phyloP scores from a whole-genome alignment of 2,888 invertebrate genomes.

The Abscondita cerata region DNA sequence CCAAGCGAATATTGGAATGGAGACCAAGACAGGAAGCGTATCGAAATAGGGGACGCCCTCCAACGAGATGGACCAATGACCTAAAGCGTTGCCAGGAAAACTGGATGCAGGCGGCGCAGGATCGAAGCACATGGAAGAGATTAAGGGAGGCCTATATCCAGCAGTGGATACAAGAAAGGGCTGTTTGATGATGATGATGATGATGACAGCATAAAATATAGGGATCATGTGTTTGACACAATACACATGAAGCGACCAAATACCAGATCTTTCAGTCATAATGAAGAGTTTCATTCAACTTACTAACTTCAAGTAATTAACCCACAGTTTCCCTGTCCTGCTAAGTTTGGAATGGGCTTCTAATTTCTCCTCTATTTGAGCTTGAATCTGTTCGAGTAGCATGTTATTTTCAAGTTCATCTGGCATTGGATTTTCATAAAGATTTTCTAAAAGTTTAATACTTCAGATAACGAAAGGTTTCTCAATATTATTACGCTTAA shows the following conservation, averaged over 20 bases:
- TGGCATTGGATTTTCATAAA: background rate
- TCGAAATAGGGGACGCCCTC: no score
- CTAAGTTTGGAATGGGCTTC: background rate
- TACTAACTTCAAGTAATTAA: no score
- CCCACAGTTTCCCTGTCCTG: background rate
- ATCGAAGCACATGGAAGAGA: no score
- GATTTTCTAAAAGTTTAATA: background rate
- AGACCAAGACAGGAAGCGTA: no score
- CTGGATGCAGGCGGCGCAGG: no score
- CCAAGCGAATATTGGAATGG: no score
- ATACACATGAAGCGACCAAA: conserved; percentile 3
- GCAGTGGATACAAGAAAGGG: no score
- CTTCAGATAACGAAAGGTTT: background rate
- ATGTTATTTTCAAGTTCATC: background rate
- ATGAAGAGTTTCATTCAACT: background rate
- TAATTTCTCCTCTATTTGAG: background rate
- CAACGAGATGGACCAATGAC: no score
- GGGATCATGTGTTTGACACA: conserved; percentile 14
- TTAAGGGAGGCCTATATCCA: no score
- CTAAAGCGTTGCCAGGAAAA: no score
- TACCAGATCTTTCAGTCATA: conserved; percentile 2
- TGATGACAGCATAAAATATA: conserved; percentile 2
- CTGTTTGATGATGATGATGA: no score
- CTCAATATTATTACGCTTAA: background rate
- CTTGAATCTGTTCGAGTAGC: background rate